Evolutionary conservation across 2,888 invertebrate genomes (phyloP), one percentile per base, ranked within the genome.

Genomic region (Ecliptopera silaceata): DNA sequence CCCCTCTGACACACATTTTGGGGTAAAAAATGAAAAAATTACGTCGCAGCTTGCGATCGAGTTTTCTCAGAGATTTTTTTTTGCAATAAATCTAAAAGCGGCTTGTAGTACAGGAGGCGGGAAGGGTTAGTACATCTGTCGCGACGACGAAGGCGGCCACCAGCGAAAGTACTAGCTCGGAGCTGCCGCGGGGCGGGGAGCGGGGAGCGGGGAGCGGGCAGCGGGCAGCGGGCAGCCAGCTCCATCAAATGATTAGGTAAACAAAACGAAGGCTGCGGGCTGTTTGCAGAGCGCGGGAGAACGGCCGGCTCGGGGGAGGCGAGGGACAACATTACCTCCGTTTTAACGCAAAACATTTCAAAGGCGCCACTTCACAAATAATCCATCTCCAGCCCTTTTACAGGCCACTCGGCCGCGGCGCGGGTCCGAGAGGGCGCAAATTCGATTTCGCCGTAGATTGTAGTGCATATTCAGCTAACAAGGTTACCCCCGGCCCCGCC

Each of bases 331-430:
- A 88, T 86, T 88, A 86, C 88, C 89, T 89, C 84, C 90, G 81
- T 89, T 90, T 90, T 90, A 89, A 88, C 90, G 90, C 83, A 86
- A 89, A 85, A 86, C 86, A 84, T 87, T 89, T 89, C 84, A 88
- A 88, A 89, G 88, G 86, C 83, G 86, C 84, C 88, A 87, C 90
- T 88, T 88, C 88, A 87, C 88, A 86, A 88, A 88, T 88, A 89
- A 88, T 88, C 86, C 86, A 87, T 88, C 88, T 87, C 84, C 81
- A 73, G 71, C 75, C 76, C 77, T 77, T 74, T 79, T 70, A 77
- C 75, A 77, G 80, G 77, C 75, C 80, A 79, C 79, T 79, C 78
- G 71, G 54, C 63, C 65, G 68, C 34, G 51, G 26, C 34, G 13
- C 31, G 63, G 61, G 69, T 63, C 64, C 65, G 61, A 41, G 57